Conservation (phyloP, 2,888 invertebrate species). For the Cynaeus angustus region DNA sequence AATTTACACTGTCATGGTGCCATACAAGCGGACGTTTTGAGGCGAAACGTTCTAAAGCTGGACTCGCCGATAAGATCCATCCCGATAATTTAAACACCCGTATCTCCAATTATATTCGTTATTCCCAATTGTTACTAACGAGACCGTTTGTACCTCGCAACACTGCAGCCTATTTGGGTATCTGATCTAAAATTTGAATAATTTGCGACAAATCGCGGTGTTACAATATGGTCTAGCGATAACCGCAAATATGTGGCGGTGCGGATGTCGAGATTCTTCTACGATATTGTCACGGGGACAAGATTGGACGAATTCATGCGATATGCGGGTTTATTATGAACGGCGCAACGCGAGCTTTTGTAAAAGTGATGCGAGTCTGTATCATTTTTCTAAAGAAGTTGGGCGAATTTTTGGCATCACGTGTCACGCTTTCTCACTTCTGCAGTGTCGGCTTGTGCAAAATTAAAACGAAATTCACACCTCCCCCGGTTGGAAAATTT, state of each 20-base stretch:
- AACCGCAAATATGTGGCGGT: constrained; percentile 17
- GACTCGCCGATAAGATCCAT: constrained; percentile 36
- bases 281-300: too few relatives aligned
- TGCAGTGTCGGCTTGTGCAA: too few relatives aligned
- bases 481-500: too few relatives aligned
- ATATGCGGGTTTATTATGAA: too few relatives aligned
- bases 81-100: constrained; percentile 42
- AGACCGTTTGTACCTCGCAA: constrained; percentile 24
- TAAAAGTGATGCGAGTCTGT: too few relatives aligned
- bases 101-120: constrained; percentile 48
- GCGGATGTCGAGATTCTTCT: neutral
- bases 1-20: constrained; percentile 47
- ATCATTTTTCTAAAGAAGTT: too few relatives aligned
- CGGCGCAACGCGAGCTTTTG: too few relatives aligned
- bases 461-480: too few relatives aligned
- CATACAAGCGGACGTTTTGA: constrained; percentile 35
- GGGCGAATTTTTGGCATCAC: too few relatives aligned
- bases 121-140: constrained; percentile 43
- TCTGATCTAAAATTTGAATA: constrained; percentile 35
- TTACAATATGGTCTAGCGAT: constrained; percentile 8
- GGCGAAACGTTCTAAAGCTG: constrained; percentile 32
- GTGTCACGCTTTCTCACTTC: too few relatives aligned
- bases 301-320: too few relatives aligned
- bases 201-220: constrained; percentile 36
- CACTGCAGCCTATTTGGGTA: neutral